These are phyloP conservation scores for Lithobates sylvaticus DNA, from an alignment of 2,797 vertebrate species.

Conservation along the genomic window DNA sequence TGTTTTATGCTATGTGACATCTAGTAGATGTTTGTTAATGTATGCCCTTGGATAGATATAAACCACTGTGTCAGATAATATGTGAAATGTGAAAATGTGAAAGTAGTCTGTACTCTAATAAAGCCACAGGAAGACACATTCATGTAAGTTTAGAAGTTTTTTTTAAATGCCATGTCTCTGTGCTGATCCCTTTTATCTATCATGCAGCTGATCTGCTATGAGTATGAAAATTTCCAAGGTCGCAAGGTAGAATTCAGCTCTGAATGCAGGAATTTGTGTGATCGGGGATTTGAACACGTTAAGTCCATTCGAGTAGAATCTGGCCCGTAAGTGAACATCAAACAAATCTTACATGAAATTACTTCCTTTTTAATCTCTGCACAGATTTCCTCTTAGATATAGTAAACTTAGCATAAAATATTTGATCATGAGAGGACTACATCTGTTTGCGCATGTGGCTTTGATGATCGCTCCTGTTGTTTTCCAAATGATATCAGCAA, in stretches of 20 bases:
- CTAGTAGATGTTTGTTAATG: too few species aligned
- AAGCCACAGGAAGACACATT: not conserved
- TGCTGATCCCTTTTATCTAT: not conserved
- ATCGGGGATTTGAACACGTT: conserved; percentile 79
- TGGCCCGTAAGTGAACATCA: conserved; percentile 79
- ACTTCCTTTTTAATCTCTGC: not conserved
- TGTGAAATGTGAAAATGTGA: too few species aligned
- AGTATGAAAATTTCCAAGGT: conserved; percentile 86
- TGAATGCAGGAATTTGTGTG: conserved; percentile 80
- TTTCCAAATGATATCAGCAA: too few species aligned
- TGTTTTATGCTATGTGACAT: too few species aligned
- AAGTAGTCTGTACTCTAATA: too few species aligned
- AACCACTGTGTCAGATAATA: too few species aligned
- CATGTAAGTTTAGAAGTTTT: not conserved
- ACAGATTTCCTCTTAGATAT: too few species aligned
- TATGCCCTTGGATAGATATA: too few species aligned
- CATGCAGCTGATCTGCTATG: conserved; percentile 81
- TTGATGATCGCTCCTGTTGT: too few species aligned
- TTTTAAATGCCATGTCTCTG: not conserved
- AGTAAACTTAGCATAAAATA: too few species aligned
- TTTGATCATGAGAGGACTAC: too few species aligned
- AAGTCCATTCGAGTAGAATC: conserved; percentile 83
- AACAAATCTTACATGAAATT: not conserved
- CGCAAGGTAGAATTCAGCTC: conserved; percentile 77
- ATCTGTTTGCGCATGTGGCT: too few species aligned